Base-by-base conservation (phyloP, 2,797 vertebrate genomes). In the Myoxocephalus aenaeus region DNA sequence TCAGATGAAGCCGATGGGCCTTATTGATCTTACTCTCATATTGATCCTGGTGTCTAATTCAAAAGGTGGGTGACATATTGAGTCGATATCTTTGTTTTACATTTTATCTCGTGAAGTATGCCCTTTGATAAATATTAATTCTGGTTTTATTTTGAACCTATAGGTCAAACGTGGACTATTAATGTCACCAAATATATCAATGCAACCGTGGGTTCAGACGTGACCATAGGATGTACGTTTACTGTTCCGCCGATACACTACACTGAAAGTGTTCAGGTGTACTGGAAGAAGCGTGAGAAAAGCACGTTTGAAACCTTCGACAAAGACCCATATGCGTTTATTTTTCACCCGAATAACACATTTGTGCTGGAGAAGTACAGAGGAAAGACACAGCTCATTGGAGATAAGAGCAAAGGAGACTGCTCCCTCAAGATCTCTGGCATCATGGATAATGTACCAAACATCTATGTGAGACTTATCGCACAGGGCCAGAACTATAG, bases 101-200 rank as follows among this genome's bases (percentile, higher is more conserved):
- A 14, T 40, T 58, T 20, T 1, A n/a, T 56, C 10, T 57, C 2
- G 15, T n/a, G 0, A 61, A 18, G 5, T 32, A 6, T 22, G 22
- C 6, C 17, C 8, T 58, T 22, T 29, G n/a, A 59, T 53, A 7
- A 10, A 64, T 29, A 17, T 36, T 1, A 44, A 40, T 42, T 73
- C 2, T 83, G 18, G 0, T 66, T 70, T 78, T 5, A 15, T 75
- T 83, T 54, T 61, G 0, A 44, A 70, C 51, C 32, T 79, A 92
- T 79, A 92, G 90, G 57, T 73, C 0, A 50, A 7, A 0, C 0
- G 0, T 93, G 91, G 92, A 2, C 0, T 0, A 3, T 91, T 17
- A 1, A 0, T 0, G 70, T 91, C 3, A 0, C 0, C 0, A 2
- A 0, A 2, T 0, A 0, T 0, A 44, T 66, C 42, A 0, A 0